These are phyloP conservation scores for Oxyteleia sp. DNA, from an alignment of 2,888 invertebrate genomes.

Conservation along the genomic window DNA sequence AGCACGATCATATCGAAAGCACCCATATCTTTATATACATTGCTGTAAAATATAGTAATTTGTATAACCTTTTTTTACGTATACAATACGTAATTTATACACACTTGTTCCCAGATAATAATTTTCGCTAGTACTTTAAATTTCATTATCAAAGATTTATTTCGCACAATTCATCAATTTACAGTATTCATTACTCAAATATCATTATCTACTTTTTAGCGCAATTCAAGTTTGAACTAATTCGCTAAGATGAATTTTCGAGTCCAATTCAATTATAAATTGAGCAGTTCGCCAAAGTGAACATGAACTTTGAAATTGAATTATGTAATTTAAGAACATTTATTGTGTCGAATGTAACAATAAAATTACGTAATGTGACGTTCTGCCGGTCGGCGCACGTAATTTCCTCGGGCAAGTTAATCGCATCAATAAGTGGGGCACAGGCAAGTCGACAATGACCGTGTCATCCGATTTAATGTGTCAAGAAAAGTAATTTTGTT, in stretches of 20 bases:
- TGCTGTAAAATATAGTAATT: too few species aligned
- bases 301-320: constrained; percentile 33
- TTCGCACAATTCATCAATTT: too few species aligned
- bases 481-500: constrained; percentile 48
- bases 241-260: neutral
- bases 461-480: constrained; percentile 62
- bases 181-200: too few species aligned
- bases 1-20: too few species aligned
- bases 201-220: too few species aligned
- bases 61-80: too few species aligned
- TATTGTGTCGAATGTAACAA: constrained; percentile 48
- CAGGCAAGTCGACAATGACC: constrained; percentile 65
- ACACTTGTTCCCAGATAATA: too few species aligned
- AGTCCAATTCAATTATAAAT: neutral
- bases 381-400: constrained; percentile 36
- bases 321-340: constrained; percentile 49
- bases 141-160: too few species aligned
- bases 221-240: too few species aligned
- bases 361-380: constrained; percentile 51
- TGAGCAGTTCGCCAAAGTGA: constrained; percentile 16
- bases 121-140: too few species aligned
- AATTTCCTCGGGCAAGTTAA: constrained; percentile 60
- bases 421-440: constrained; percentile 64
- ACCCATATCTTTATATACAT: too few species aligned
- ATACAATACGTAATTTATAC: too few species aligned